Percentiles rank a stretch among this genome's conserved stretches.
Evolutionary conservation across 2,797 vertebrate genomes (phyloP).

Genomic region (Pangasius djambal): DNA sequence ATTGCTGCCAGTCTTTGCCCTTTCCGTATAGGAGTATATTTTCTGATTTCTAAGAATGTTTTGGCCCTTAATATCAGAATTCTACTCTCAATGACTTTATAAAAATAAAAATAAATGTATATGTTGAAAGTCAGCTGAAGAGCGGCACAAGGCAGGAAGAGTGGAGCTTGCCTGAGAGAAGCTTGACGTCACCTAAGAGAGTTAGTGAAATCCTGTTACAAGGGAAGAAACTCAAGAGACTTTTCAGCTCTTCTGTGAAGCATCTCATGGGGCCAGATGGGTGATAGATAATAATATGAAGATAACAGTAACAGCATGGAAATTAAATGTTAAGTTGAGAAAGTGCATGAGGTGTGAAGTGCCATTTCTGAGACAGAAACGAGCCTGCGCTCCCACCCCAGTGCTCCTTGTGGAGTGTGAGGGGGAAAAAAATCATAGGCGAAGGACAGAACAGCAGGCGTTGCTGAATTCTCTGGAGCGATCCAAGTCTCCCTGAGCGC

Average conservation of each 20-base stretch:
- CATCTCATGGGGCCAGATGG: neutral
- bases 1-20: neutral
- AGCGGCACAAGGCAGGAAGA: neutral
- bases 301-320: slow-evolving; percentile 13
- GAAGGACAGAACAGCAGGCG: slow-evolving; percentile 5
- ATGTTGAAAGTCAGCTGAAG: neutral
- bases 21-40: neutral
- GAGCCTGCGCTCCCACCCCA: neutral
- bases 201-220: neutral
- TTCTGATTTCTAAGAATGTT: neutral
- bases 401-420: neutral
- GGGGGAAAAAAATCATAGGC: no score
- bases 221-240: neutral
- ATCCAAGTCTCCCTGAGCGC: neutral
- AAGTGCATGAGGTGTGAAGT: slow-evolving; percentile 4
- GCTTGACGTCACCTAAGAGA: neutral
- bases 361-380: neutral
- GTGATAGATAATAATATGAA: slow-evolving; percentile 8
- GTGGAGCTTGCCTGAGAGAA: neutral
- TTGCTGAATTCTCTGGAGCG: slow-evolving; percentile 13
- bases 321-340: slow-evolving; percentile 22
- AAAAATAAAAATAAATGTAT: no score
- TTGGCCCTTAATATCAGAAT: neutral
- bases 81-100: neutral
- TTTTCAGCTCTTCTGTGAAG: slow-evolving; percentile 9